phyloP scores from a whole-genome alignment of 2,113 vertebrate species.

The Urocynchramus pylzowi region DNA sequence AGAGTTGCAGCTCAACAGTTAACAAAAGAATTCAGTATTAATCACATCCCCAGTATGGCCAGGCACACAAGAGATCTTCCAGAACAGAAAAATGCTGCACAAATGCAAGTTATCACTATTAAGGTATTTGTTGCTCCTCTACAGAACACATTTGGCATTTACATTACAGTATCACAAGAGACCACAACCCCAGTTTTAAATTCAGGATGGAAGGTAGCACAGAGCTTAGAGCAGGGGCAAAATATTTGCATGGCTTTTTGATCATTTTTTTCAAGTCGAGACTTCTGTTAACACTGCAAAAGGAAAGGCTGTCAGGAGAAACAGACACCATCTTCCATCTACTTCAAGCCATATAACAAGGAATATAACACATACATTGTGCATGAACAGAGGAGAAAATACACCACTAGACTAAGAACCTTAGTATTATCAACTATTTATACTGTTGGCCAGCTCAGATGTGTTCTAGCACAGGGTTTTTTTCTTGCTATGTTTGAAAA shows the following conservation, averaged over 20 bases:
- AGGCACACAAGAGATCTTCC: background rate
- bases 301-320: background rate
- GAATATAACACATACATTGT: background rate
- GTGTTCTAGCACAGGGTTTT: background rate
- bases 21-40: background rate
- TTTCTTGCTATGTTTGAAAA: background rate
- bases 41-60: background rate
- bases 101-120: background rate
- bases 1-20: background rate
- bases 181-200: background rate
- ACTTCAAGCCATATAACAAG: background rate
- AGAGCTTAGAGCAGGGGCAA: background rate
- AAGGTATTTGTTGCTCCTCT: background rate
- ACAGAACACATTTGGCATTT: background rate
- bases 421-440: background rate
- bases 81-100: background rate
- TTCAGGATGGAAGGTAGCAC: background rate
- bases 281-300: background rate
- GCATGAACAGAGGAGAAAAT: background rate
- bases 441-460: background rate
- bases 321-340: background rate
- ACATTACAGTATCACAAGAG: background rate
- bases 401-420: background rate
- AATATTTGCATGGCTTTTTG: background rate
- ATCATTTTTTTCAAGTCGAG: background rate